Base-by-base conservation (phyloP, 2,888 invertebrate genomes). In the Subacronicta megacephala region DNA sequence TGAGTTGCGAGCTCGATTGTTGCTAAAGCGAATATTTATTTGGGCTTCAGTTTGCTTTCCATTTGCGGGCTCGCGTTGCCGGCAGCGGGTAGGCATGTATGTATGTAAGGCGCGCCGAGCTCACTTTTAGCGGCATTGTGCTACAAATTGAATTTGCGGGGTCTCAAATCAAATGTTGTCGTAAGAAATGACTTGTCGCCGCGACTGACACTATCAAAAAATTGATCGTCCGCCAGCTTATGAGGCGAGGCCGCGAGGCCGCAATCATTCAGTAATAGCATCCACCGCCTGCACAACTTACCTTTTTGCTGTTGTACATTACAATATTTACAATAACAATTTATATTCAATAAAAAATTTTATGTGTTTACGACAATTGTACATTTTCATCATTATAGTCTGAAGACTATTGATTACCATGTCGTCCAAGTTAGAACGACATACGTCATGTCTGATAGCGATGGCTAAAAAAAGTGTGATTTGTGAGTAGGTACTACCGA, bases 21-120 rank as follows among this genome's bases (percentile, higher is more conserved):
- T 87, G 89, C 91, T 89, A 90, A 88, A 92, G 89, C 90, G 92
- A 93, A 93, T 93, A 92, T 93, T 93, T 93, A 93, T 93, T 92
- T 87, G 91, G 89, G 89, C 85, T 84, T 83, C 81, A 82, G 90
- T 92, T 89, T 88, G 85, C 87, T 89, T 88, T 90, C 89, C 88
- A 87, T 89, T 82, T 80, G 75, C 70, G 66, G 60, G 33, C 23
- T 42, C 52, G 44, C 65, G 62, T 51, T 12, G 29, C 52, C 56
- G 33, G 43, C 42, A 33, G 40, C 62, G 35, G n/a, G 46, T 41
- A 29, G 29, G 42, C 58, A n/a, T 40, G 45, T 42, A 7, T 57
- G 60, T 51, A 45, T 57, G 56, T 47, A 38, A 47, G 64, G 47
- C 45, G 62, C 41, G 40, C 55, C 47, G 41, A 52, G 67, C 67